Conservation (phyloP, 2,113 vertebrate genomes). For the Polypterus bichir region DNA sequence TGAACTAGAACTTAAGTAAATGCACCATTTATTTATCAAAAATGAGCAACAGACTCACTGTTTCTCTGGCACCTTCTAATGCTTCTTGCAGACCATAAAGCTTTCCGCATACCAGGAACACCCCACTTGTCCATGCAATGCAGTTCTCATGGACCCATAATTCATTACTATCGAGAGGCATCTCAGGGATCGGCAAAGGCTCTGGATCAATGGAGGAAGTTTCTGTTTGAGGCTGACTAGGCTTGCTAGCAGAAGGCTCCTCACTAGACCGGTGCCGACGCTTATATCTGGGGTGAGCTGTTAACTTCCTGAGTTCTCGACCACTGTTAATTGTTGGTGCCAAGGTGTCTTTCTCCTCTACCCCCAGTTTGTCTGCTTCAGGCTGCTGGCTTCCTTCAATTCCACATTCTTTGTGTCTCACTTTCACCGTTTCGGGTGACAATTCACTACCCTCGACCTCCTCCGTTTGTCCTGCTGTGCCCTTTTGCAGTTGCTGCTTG, state of each 20-base stretch:
- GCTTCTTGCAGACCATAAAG: conserved; percentile 95
- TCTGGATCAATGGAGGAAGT: conserved; percentile 70
- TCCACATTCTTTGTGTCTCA: conserved; percentile 63
- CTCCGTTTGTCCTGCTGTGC: conserved; percentile 16
- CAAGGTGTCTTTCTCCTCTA: conserved; percentile 30
- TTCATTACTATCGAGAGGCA: conserved; percentile 97
- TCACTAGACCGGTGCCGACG: conserved; percentile 88
- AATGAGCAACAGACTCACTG: conserved; percentile 56
- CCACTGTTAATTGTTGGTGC: conserved; percentile 55
- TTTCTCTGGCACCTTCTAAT: conserved; percentile 91
- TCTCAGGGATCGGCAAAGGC: conserved; percentile 87
- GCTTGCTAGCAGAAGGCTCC: conserved; percentile 57
- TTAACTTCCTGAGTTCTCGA: conserved; percentile 73
- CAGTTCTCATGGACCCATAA: conserved; percentile 96
- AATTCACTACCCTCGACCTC: conserved; percentile 45
- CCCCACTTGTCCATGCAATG: conserved; percentile 93
- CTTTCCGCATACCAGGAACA: conserved; percentile 92
- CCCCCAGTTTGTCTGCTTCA: conserved; percentile 51
- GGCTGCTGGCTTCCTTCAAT: conserved; percentile 36
- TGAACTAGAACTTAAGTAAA: no score
- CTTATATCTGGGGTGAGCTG: conserved; percentile 86
- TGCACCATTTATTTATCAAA: no score
- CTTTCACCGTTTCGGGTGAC: conserved; percentile 54
- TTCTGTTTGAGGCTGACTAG: conserved; percentile 58
- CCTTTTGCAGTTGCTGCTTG: conserved; percentile 36